Percentiles rank a stretch among this genome's conserved stretches.
Conservation (phyloP, 2,113 vertebrate species). For the Cephalopterus ornatus region DNA sequence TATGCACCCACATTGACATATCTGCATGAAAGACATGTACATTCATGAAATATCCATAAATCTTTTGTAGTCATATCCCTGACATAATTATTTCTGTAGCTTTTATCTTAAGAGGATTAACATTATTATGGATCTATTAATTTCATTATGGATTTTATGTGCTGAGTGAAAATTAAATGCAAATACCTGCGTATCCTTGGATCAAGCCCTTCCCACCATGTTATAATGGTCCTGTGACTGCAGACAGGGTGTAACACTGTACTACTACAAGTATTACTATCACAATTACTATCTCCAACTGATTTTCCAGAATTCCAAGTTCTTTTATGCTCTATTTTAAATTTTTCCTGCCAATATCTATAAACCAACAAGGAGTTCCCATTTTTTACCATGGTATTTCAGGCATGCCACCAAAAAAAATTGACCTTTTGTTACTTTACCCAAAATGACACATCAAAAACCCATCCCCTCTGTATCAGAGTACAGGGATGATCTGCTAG, state of each 20-base stretch:
- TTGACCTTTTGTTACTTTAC: neutral
- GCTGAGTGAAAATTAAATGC: neutral
- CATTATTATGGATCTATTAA: neutral
- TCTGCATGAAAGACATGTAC: rapidly evolving
- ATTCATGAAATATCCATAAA: neutral
- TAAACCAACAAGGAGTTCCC: neutral
- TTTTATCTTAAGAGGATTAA: neutral
- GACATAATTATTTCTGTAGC: neutral
- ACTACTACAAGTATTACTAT: neutral
- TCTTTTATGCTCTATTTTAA: neutral
- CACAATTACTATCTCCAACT: neutral
- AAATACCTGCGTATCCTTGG: neutral
- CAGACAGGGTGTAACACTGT: neutral
- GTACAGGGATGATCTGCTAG: neutral
- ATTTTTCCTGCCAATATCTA: neutral
- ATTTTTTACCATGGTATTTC: neutral
- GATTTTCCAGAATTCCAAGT: neutral
- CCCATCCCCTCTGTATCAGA: neutral
- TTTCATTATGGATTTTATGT: neutral
- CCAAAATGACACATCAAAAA: neutral
- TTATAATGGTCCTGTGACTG: neutral
- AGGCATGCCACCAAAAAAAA: neutral
- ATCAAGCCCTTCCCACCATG: rapidly evolving
- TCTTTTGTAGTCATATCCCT: neutral
- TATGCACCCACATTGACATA: neutral